A percentile compares a stretch with the other conserved stretches of the same genome.
Conservation (phyloP, 1,140 invertebrate species). For the Procambarus clarkii region DNA sequence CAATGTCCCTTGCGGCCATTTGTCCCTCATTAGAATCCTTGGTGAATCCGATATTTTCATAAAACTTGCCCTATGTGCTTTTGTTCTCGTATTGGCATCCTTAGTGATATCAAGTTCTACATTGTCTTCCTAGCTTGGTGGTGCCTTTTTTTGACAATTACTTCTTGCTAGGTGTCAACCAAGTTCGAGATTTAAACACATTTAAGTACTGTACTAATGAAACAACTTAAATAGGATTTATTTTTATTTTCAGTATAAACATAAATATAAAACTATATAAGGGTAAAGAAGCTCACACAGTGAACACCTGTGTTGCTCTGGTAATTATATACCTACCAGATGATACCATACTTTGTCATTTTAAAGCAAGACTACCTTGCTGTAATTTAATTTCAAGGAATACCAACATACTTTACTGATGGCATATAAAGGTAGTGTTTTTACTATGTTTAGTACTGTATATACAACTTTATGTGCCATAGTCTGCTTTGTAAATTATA, state of each 20-base stretch:
- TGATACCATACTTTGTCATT: constrained; percentile 5
- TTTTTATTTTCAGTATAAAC: constrained; percentile 55
- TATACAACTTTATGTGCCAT: not conserved
- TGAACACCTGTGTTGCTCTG: constrained; percentile 19
- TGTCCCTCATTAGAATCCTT: too few relatives aligned
- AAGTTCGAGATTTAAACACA: too few relatives aligned
- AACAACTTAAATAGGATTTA: constrained; percentile 6
- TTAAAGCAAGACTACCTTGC: not conserved
- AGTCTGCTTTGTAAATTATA: too few relatives aligned
- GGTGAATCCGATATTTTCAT: too few relatives aligned
- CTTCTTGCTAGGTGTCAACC: too few relatives aligned
- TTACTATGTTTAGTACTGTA: not conserved
- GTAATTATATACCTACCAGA: not conserved
- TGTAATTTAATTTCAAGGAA: not conserved
- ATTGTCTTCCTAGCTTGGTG: too few relatives aligned
- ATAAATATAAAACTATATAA: constrained; percentile 65
- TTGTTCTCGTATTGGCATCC: too few relatives aligned
- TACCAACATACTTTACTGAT: not conserved
- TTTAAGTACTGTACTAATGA: too few relatives aligned
- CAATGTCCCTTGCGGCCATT: too few relatives aligned
- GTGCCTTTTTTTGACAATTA: too few relatives aligned
- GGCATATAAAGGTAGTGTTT: not conserved
- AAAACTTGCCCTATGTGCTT: too few relatives aligned
- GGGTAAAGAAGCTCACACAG: constrained; percentile 39
- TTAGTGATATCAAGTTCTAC: too few relatives aligned